Evolutionary conservation across 2,797 vertebrate genomes (phyloP).

Genomic region (Steatocranus sp.): DNA sequence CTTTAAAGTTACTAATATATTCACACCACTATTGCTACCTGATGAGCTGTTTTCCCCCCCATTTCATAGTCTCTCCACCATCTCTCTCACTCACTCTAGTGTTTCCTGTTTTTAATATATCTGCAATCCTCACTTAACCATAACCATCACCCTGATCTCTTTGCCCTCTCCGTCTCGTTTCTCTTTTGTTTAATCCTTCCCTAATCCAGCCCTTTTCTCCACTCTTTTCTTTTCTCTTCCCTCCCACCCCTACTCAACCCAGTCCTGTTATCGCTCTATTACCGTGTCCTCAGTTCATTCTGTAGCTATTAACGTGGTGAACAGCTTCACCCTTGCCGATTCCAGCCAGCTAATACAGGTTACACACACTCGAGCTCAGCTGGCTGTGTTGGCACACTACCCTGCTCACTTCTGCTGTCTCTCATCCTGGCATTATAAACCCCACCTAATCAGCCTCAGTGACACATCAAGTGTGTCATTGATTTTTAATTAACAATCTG

Average conservation of each 20-base stretch:
- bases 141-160: not conserved
- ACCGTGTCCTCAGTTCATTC: slow-evolving; percentile 37
- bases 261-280: slow-evolving; percentile 43
- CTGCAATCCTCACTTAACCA: not conserved
- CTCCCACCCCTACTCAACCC: not conserved
- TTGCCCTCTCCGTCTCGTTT: not conserved
- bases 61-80: not conserved
- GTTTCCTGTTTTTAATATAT: not conserved
- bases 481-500: not conserved
- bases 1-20: not conserved
- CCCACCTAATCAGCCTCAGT: not conserved
- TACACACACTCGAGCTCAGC: slow-evolving; percentile 29
- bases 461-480: not conserved
- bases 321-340: slow-evolving; percentile 31
- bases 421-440: not conserved
- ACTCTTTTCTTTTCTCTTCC: not conserved
- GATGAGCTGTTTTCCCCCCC: not conserved
- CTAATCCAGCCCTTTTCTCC: slow-evolving; percentile 11
- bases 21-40: not conserved
- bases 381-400: slow-evolving; percentile 8
- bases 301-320: slow-evolving; percentile 43
- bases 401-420: not conserved
- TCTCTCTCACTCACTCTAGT: not conserved
- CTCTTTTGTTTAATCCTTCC: slow-evolving; percentile 3
- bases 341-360: slow-evolving; percentile 34